Evolutionary conservation across 1,140 invertebrate genomes (phyloP).

Genomic region (Papilio xuthus): DNA sequence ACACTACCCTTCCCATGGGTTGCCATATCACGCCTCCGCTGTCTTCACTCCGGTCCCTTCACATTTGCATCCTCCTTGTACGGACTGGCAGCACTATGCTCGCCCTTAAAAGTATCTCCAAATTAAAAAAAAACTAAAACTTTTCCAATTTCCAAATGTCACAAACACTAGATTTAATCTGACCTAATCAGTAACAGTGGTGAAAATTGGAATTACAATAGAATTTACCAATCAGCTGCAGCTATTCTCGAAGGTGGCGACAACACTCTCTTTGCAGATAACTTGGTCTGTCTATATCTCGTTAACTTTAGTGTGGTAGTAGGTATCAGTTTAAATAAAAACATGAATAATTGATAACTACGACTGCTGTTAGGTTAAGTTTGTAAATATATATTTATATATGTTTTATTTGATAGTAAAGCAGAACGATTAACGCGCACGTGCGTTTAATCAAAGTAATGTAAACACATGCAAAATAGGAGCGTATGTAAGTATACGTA

Average conservation of each 20-base stretch:
- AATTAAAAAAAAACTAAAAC: no score
- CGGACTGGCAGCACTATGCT: conserved; percentile 67
- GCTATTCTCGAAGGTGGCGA: not conserved
- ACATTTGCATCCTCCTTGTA: conserved; percentile 63
- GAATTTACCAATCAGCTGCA: not conserved
- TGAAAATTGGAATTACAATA: not conserved
- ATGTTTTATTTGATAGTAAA: conserved; percentile 12
- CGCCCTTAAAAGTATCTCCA: conserved; percentile 54
- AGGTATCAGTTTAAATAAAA: not conserved
- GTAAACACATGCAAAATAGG: conserved; percentile 44
- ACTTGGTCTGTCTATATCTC: not conserved
- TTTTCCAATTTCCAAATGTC: conserved; percentile 10
- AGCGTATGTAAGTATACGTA: conserved; percentile 35
- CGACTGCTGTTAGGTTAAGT: conserved; percentile 2
- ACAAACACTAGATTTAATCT: not conserved
- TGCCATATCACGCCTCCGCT: conserved; percentile 58
- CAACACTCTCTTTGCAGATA: not conserved
- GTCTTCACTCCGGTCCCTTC: conserved; percentile 62
- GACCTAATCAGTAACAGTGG: not conserved
- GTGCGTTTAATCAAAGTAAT: conserved; percentile 67
- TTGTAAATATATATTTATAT: conserved; percentile 28
- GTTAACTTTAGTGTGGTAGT: not conserved
- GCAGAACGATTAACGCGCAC: conserved; percentile 53
- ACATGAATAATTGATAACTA: not conserved
- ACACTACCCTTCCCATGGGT: conserved; percentile 54